Base-by-base conservation (phyloP, 1,140 invertebrate species). In the Drosophila truncata region DNA sequence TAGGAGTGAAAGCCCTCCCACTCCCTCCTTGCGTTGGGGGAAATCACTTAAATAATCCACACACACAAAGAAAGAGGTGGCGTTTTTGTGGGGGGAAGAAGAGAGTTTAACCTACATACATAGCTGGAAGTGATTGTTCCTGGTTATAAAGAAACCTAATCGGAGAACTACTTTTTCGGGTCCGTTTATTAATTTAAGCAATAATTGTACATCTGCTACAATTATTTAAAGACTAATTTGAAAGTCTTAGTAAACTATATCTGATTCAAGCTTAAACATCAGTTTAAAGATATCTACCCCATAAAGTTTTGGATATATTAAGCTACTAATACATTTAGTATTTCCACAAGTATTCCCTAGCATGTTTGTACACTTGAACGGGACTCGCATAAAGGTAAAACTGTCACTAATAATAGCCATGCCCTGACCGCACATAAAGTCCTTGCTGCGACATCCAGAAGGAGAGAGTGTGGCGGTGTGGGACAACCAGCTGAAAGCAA, bases 321-420 rank as follows among this genome's bases (percentile, higher is more conserved):
- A 18, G 1, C 20, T 33, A 4, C 7, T 16, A n/a, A 37, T 29
- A 59, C 29, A n/a, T 35, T 27, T 31, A 35, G 18, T 33, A 37
- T 46, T 50, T 27, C 18, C 31, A 6, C 52, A 42, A 57, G 23
- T 35, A 50, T 54, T 63, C 39, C 35, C 42, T 37, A 25, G 16
- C 39, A 67, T 49, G 76, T 83, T 52, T 59, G 63, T 55, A 49
- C 52, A 66, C 81, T 87, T 62, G 66, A 73, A 44, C 65, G 66
- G 29, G 42, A 65, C 63, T 83, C 80, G 52, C 84, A 87, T 84
- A 87, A 87, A 84, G 72, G 65, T 85, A 90, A 88, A 88, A 90
- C 73, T 88, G 84, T 88, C 84, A 88, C 85, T 86, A 88, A 88
- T 87, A 87, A 87, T 87, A 88, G 84, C 65, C 62, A 29, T 61